Conservation (phyloP, 2,888 invertebrate species). For the Notodromas monacha region DNA sequence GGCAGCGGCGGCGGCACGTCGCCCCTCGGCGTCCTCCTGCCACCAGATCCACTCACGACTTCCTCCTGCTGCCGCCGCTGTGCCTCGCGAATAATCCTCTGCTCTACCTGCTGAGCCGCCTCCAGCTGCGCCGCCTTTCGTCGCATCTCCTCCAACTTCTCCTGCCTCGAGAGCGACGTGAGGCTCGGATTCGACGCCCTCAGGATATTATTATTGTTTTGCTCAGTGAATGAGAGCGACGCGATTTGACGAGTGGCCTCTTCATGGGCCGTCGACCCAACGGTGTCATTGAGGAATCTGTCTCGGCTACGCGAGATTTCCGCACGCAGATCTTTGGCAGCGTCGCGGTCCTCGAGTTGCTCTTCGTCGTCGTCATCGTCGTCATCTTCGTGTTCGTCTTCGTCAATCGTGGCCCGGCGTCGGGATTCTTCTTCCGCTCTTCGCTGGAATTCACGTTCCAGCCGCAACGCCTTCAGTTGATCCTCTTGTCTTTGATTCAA, state of each 20-base stretch:
- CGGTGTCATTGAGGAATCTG: neutral
- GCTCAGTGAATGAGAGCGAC: neutral
- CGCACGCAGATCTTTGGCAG: neutral
- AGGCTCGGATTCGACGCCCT: no score
- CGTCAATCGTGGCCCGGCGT: conserved; percentile 34
- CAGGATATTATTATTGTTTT: no score
- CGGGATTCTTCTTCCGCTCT: conserved; percentile 44
- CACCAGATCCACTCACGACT: no score
- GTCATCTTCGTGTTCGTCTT: conserved; percentile 28
- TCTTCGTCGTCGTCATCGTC: conserved; percentile 14
- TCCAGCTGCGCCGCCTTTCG: conserved; percentile 22
- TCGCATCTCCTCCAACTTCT: conserved; percentile 25
- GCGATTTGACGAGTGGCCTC: conserved; percentile 2
- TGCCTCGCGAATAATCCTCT: conserved; percentile 17
- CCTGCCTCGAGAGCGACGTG: no score
- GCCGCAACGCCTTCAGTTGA: conserved; percentile 46
- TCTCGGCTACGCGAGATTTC: neutral
- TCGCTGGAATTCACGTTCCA: conserved; percentile 78
- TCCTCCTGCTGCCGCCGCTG: conserved; percentile 16
- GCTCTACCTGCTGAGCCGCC: conserved; percentile 20
- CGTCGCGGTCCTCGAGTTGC: neutral
- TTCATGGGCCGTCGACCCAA: no score
- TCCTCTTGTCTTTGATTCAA: conserved; percentile 51
- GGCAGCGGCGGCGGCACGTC: no score
- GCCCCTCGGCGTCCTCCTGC: no score